phyloP scores from a whole-genome alignment of 2,113 vertebrate genomes.

The Lipophrys pholis region DNA sequence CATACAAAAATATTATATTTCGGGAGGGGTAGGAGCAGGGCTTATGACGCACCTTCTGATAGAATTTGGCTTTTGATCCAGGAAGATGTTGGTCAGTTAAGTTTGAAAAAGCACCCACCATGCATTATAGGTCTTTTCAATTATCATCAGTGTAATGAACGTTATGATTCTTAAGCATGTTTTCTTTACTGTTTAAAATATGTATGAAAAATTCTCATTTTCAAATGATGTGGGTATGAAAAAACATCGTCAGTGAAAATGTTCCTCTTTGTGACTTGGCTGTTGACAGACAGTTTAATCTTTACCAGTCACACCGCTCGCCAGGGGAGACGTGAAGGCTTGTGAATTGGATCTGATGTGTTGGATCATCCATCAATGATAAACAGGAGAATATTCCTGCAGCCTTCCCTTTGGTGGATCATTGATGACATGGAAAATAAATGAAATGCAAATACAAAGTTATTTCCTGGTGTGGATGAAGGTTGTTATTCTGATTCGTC shows the following conservation, averaged over 20 bases:
- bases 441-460: no score
- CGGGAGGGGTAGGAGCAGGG: conserved; percentile 9
- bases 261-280: not conserved
- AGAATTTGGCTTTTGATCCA: not conserved
- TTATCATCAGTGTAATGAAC: no score
- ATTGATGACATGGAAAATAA: not conserved
- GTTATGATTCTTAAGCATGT: no score
- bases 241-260: not conserved
- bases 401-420: not conserved
- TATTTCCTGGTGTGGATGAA: no score
- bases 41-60: not conserved
- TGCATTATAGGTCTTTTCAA: no score
- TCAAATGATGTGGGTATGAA: no score
- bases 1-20: not conserved
- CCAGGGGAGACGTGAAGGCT: no score
- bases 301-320: not conserved
- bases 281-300: not conserved
- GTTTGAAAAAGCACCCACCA: no score
- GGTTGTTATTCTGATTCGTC: no score
- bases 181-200: no score
- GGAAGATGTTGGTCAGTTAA: conserved; percentile 19
- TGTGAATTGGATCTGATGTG: no score
- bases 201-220: no score
- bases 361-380: not conserved
- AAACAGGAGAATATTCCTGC: not conserved